Evolutionary conservation across 2,888 invertebrate species (phyloP), one percentile per base, ranked within the genome.

Genomic region (Pasiphila rectangulata): DNA sequence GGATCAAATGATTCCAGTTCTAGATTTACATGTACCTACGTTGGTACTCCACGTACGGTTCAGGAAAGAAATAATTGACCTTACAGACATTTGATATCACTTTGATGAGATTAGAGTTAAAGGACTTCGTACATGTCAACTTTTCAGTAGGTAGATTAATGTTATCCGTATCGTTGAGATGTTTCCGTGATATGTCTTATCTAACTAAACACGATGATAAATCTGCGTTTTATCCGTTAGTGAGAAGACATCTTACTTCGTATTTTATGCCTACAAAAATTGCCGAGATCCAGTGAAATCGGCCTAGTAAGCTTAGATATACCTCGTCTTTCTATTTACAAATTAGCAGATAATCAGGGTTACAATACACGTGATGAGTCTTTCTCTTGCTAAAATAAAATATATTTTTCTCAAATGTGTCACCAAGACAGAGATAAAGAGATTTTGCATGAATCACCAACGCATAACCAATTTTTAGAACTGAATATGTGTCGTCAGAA

Each of bases 221-320:
- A 56, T 41, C 30, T 29, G 24, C 51, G 49, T 37, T 23, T 35
- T 51, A 17, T 32, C 9, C 5, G 30, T n/a, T 10, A 9, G 17
- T 17, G 10, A 7, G 1, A 5, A 19, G 17, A 32, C 30, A 16
- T 16, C 9, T 30, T 16, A 10, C 10, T 9, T 32, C 10, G 17
- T 16, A 6, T 32, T 32, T 17, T 32, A 17, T 30, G n/a, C n/a
- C n/a, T n/a, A n/a, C n/a, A n/a, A n/a, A n/a, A n/a, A n/a, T n/a
- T n/a, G n/a, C n/a, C n/a, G n/a, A n/a, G n/a, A n/a, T n/a, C n/a
- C n/a, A n/a, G n/a, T n/a, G n/a, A n/a, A n/a, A n/a, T n/a, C n/a
- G n/a, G n/a, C n/a, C n/a, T n/a, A n/a, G n/a, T n/a, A n/a, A n/a
- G n/a, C n/a, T n/a, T n/a, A n/a, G n/a, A n/a, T n/a, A n/a, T n/a